A percentile compares a stretch with the other conserved stretches of the same genome.
Evolutionary conservation across 2,113 vertebrate genomes (phyloP).

Genomic region (Calonectris borealis): DNA sequence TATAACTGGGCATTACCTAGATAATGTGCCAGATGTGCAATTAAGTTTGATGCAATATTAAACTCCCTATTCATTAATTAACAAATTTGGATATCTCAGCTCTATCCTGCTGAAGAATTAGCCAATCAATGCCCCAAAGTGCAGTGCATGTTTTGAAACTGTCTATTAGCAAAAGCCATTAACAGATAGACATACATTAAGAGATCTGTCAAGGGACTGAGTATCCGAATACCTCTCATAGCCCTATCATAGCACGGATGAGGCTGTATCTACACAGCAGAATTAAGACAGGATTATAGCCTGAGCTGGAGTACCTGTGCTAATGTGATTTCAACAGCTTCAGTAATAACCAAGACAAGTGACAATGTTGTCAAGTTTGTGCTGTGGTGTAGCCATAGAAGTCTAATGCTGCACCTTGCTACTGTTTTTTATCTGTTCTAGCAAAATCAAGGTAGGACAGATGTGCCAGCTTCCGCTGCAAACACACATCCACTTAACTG

Average conservation of each 20-base stretch:
- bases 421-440: neutral
- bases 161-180: neutral
- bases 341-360: neutral
- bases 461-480: neutral
- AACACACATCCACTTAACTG: neutral
- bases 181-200: neutral
- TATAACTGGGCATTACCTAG: neutral
- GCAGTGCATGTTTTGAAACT: neutral
- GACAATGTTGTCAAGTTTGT: neutral
- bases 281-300: neutral
- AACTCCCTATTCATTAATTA: constrained; percentile 5
- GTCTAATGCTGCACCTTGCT: neutral
- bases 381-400: neutral
- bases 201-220: neutral
- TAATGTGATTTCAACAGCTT: neutral
- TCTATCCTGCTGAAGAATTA: neutral
- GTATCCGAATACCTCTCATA: neutral
- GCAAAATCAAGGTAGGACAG: neutral
- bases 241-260: neutral
- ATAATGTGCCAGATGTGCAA: neutral
- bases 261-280: neutral
- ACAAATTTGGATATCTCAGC: neutral
- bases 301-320: neutral
- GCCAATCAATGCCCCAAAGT: neutral
- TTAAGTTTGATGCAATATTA: neutral